Evolutionary conservation across 2,113 vertebrate genomes (phyloP), one percentile per base, ranked within the genome.

Genomic region (Pelusios castaneus): DNA sequence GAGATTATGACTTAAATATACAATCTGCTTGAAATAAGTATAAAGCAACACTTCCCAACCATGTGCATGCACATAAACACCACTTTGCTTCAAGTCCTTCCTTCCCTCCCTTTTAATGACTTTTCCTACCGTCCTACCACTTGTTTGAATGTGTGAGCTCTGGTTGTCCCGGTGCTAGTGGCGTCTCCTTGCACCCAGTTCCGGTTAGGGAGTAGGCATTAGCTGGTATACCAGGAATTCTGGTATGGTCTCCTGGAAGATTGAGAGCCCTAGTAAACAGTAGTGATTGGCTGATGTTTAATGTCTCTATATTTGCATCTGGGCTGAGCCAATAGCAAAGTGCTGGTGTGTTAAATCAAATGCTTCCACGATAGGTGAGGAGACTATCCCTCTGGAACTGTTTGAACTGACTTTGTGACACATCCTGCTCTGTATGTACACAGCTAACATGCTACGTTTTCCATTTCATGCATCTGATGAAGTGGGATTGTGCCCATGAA

Each of bases 281-380:
- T 16, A 70, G 63, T 38, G n/a, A 21, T n/a, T 70, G 22, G 17
- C 16, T 70, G 63, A 70, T 70, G 63, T 70, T 22, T 76, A 76
- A 45, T 12, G 10, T 70, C 22, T 70, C 22, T 25, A 56, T 1
- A 70, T 86, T 16, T 25, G 47, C 60, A 3, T 8, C 27, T 41
- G 83, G 93, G 80, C 51, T 67, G 51, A 78, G 85, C 89, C 67
- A 43, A 25, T 80, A 1, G 67, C 63, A 22, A 31, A 84, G 55
- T 1, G 17, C 58, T 76, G 0, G 10, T 70, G n/a, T 70, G 21
- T 85, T 1, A 1, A 45, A 75, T 51, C 0, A 1, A 29, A 8
- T 80, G 70, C 5, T 73, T 73, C 52, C 60, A 1, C 88, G 54
- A 47, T 10, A 47, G 47, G 47, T 10, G 6, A 47, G 47, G 7